These are phyloP conservation scores for Nomada lathburiana DNA, from an alignment of 2,888 invertebrate species.

Conservation along the genomic window DNA sequence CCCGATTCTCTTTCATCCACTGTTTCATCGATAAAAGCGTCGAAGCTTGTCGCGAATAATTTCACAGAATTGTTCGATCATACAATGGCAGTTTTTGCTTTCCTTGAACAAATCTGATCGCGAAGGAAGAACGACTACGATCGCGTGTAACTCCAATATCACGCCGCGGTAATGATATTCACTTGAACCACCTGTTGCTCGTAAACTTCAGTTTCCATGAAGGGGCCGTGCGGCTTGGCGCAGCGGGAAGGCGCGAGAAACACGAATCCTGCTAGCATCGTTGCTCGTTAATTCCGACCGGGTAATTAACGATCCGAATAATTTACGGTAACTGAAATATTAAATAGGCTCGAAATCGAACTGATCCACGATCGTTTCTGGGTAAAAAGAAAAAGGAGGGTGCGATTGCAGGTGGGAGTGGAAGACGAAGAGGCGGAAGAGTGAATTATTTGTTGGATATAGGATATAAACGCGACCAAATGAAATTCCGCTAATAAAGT, in stretches of 20 bases:
- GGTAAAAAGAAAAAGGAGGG: no score
- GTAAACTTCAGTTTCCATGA: conserved; percentile 57
- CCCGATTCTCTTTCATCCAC: not conserved
- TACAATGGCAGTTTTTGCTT: not conserved
- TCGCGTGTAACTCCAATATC: conserved; percentile 26
- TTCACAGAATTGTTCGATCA: no score
- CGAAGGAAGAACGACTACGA: conserved; percentile 28
- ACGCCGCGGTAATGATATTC: conserved; percentile 53
- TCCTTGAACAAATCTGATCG: conserved; percentile 31
- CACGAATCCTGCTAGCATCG: conserved; percentile 40
- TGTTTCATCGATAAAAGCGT: not conserved
- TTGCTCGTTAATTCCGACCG: conserved; percentile 68
- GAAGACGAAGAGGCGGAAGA: no score
- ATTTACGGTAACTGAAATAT: conserved; percentile 58
- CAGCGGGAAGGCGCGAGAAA: conserved; percentile 54
- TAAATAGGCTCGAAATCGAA: conserved; percentile 49
- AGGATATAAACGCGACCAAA: no score
- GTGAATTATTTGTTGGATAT: no score
- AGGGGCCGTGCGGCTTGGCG: conserved; percentile 21
- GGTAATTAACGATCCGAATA: conserved; percentile 70
- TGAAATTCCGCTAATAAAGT: no score
- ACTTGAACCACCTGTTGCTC: conserved; percentile 68
- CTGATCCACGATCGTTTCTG: not conserved
- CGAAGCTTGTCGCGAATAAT: not conserved
- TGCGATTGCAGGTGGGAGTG: not conserved